Evolutionary conservation across 2,888 invertebrate genomes (phyloP).

Genomic region (Eurytoma californica): DNA sequence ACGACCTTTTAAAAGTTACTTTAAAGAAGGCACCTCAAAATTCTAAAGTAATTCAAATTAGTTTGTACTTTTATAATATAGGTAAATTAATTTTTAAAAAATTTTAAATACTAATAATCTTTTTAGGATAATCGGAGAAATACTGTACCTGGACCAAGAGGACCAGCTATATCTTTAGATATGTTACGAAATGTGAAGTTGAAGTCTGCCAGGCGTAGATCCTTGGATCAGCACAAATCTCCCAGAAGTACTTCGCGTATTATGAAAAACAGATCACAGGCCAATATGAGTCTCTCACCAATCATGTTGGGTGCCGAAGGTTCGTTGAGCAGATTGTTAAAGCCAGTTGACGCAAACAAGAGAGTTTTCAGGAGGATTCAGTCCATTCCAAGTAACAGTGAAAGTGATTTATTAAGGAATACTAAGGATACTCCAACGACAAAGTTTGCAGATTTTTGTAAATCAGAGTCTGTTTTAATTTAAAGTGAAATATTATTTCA

Average conservation of each 20-base stretch:
- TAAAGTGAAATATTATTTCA: slow-evolving; percentile 18
- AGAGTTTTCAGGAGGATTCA: slow-evolving; percentile 57
- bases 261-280: slow-evolving; percentile 57
- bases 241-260: slow-evolving; percentile 63
- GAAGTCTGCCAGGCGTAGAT: slow-evolving; percentile 66
- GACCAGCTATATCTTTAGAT: slow-evolving; percentile 70
- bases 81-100: no score
- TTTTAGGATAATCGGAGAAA: slow-evolving; percentile 64
- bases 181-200: slow-evolving; percentile 72
- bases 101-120: neutral
- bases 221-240: slow-evolving; percentile 62
- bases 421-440: slow-evolving; percentile 3
- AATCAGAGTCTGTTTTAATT: slow-evolving; percentile 37
- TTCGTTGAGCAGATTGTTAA: slow-evolving; percentile 63
- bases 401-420: slow-evolving; percentile 14
- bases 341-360: slow-evolving; percentile 63
- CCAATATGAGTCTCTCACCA: slow-evolving; percentile 64
- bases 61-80: neutral
- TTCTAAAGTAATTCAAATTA: slow-evolving; percentile 60
- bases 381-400: slow-evolving; percentile 21
- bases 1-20: slow-evolving; percentile 71
- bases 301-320: slow-evolving; percentile 61
- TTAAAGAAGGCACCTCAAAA: slow-evolving; percentile 69
- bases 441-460: slow-evolving; percentile 20
- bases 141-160: slow-evolving; percentile 59